Conservation (phyloP, 2,797 vertebrate species). For the Denticeps clupeoides region DNA sequence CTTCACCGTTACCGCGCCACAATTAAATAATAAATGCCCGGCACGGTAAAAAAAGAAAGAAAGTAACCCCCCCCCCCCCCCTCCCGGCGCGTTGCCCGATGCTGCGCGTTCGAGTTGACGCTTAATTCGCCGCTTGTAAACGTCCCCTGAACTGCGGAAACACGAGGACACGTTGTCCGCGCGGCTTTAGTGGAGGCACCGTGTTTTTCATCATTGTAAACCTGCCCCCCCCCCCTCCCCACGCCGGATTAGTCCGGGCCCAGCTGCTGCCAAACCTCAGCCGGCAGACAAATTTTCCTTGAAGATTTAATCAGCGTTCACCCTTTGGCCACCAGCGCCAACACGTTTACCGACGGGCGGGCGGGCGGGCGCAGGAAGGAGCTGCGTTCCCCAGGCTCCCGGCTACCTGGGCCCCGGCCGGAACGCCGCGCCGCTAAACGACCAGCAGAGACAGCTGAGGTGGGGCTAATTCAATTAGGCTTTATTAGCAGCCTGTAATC, state of each 20-base stretch:
- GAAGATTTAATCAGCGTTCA: slow-evolving; percentile 46
- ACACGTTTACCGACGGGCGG: no score
- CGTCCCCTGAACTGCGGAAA: slow-evolving; percentile 13
- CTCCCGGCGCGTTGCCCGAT: not conserved
- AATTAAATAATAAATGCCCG: slow-evolving; percentile 29
- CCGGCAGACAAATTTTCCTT: slow-evolving; percentile 39
- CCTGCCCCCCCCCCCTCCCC: slow-evolving; percentile 5
- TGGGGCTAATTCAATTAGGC: slow-evolving; percentile 56
- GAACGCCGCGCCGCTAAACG: slow-evolving; percentile 21
- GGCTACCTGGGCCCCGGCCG: slow-evolving; percentile 40
- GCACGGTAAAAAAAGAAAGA: no score
- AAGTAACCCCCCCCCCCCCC: no score
- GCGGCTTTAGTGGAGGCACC: slow-evolving; percentile 15
- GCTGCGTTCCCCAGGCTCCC: slow-evolving; percentile 50
- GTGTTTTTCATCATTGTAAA: slow-evolving; percentile 42
- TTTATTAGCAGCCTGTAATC: slow-evolving; percentile 48
- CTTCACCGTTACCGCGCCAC: slow-evolving; percentile 20
- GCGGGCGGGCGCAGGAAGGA: not conserved
- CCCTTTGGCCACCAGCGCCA: no score
- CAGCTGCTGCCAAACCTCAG: slow-evolving; percentile 45
- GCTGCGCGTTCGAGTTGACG: not conserved
- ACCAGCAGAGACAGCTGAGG: slow-evolving; percentile 15
- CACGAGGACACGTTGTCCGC: slow-evolving; percentile 17
- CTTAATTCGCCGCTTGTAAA: slow-evolving; percentile 18
- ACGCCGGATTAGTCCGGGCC: slow-evolving; percentile 42